A percentile compares a stretch with the other conserved stretches of the same genome.
phyloP scores from a whole-genome alignment of 2,888 invertebrate species.

The Pammene aurita region DNA sequence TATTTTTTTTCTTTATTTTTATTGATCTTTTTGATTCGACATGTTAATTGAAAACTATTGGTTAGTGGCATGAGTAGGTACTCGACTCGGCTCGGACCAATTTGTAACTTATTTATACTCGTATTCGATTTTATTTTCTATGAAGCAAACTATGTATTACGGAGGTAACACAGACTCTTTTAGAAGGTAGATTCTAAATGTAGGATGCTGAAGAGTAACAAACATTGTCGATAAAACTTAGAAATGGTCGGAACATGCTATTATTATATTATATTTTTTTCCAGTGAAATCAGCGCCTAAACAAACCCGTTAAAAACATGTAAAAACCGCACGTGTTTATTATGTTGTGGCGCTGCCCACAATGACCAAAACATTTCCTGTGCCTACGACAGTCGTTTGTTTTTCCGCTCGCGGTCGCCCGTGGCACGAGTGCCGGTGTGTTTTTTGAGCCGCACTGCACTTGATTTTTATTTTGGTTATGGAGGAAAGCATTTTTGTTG shows the following conservation, averaged over 20 bases:
- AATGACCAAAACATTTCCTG: conserved; percentile 27
- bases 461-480: conserved; percentile 8
- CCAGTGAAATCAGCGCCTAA: background rate
- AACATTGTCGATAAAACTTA: too few species aligned
- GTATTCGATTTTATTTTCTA: too few species aligned
- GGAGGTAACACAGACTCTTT: too few species aligned
- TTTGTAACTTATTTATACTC: too few species aligned
- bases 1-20: too few species aligned
- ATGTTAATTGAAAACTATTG: too few species aligned
- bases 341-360: conserved; percentile 14
- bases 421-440: background rate
- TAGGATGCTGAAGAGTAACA: too few species aligned
- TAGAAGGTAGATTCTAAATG: too few species aligned
- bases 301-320: background rate
- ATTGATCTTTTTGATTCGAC: too few species aligned
- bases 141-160: too few species aligned
- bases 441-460: background rate
- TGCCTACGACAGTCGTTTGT: conserved; percentile 19
- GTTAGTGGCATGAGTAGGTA: too few species aligned
- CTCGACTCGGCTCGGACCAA: too few species aligned
- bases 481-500: background rate
- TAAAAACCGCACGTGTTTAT: conserved; percentile 2
- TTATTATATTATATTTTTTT: background rate
- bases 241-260: background rate
- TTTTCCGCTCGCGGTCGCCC: conserved; percentile 18